A percentile compares a stretch with the other conserved stretches of the same genome.
phyloP scores from a whole-genome alignment of 2,113 vertebrate genomes.

The Protomyctophum bolini region DNA sequence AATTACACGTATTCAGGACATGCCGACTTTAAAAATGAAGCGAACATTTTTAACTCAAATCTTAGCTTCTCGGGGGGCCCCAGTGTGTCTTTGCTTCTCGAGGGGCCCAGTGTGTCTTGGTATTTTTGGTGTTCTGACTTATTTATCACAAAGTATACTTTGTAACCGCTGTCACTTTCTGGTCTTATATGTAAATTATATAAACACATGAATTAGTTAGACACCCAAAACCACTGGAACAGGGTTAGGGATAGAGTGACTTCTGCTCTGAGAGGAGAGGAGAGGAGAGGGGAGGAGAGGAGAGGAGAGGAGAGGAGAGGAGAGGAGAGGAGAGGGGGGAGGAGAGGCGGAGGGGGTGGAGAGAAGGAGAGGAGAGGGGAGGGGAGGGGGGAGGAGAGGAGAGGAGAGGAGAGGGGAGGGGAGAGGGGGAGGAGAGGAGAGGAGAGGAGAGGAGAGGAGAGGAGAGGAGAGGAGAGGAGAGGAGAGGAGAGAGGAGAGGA shows the following conservation, averaged over 20 bases:
- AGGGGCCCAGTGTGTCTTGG: no score
- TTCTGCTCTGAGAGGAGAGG: no score
- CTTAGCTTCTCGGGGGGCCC: no score
- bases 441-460: not conserved
- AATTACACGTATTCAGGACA: no score
- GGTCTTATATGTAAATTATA: no score
- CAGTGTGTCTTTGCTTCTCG: no score
- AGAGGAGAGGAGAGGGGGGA: conserved; percentile 17
- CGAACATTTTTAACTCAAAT: no score
- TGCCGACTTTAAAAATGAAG: no score
- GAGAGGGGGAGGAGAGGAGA: not conserved
- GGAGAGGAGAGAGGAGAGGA: conserved; percentile 26
- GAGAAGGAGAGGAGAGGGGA: conserved; percentile 25
- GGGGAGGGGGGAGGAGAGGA: no score
- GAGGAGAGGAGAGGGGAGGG: conserved; percentile 18
- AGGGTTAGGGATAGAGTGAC: conserved; percentile 31
- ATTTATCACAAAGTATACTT: no score
- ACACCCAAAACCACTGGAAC: conserved; percentile 37
- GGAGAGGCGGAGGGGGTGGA: conserved; percentile 27
- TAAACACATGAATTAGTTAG: no score
- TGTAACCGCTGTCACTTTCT: no score
- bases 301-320: conserved; percentile 4
- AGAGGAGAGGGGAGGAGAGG: not conserved
- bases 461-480: not conserved
- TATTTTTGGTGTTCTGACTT: not conserved